A percentile compares a stretch with the other conserved stretches of the same genome.
Conservation (phyloP, 2,113 vertebrate species). For the Psammodynastes pulverulentus region DNA sequence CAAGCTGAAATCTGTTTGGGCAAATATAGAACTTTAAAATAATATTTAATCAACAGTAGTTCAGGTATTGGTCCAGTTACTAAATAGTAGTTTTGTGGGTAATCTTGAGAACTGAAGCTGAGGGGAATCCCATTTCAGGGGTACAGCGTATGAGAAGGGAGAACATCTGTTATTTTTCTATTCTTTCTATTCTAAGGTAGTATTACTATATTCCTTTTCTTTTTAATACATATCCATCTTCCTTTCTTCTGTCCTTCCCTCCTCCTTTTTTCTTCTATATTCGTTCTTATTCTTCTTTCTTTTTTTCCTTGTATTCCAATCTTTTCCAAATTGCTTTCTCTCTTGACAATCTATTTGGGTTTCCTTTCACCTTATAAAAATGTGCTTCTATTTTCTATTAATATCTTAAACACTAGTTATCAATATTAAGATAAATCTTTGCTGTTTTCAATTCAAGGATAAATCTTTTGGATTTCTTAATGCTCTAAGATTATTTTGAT, state of each 20-base stretch:
- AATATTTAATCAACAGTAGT: neutral
- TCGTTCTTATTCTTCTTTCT: neutral
- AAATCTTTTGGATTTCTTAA: conserved; percentile 19
- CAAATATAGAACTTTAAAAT: neutral
- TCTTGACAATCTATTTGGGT: neutral
- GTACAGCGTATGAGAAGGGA: neutral
- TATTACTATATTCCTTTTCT: neutral
- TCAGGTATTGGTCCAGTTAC: neutral
- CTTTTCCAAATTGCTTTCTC: neutral
- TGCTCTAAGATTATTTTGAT: conserved; percentile 8
- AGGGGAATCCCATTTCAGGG: conserved; percentile 36
- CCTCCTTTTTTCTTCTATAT: neutral
- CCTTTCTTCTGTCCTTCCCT: neutral
- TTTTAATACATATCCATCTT: neutral
- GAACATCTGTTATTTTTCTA: neutral
- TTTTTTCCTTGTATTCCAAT: neutral
- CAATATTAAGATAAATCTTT: conserved; percentile 11
- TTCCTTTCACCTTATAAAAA: neutral
- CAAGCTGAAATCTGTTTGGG: neutral
- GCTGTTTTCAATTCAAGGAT: neutral
- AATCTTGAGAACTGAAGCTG: conserved; percentile 49
- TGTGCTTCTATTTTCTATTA: neutral
- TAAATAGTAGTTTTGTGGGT: conserved; percentile 44
- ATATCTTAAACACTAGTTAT: neutral
- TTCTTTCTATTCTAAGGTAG: neutral